A percentile compares a stretch with the other conserved stretches of the same genome.
phyloP scores from a whole-genome alignment of 2,888 invertebrate genomes.

The Aquatica leii region DNA sequence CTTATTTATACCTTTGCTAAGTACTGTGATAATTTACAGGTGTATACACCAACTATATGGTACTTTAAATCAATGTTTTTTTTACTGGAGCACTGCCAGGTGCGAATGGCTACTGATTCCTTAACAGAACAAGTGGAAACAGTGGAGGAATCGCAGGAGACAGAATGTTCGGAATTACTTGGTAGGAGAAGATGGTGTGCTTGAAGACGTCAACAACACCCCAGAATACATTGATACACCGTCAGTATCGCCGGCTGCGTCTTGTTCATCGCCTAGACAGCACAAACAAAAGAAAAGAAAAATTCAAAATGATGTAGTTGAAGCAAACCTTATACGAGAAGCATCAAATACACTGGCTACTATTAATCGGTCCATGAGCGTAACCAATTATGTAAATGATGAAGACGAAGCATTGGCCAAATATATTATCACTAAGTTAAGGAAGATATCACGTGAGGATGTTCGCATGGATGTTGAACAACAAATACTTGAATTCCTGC shows the following conservation, averaged over 20 bases:
- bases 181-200: background rate
- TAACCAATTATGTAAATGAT: background rate
- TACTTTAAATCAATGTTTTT: conserved; percentile 4
- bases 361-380: background rate
- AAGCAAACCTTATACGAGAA: conserved; percentile 11
- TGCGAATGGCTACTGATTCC: conserved; percentile 1
- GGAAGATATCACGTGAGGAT: background rate
- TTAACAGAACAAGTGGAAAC: conserved; percentile 5
- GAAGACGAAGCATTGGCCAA: conserved; percentile 9
- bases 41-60: conserved; percentile 5
- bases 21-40: background rate
- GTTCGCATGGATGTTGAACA: background rate
- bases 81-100: background rate
- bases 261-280: conserved; percentile 5
- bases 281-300: background rate
- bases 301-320: conserved; percentile 5
- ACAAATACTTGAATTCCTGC: background rate
- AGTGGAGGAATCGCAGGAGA: background rate
- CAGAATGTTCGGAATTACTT: conserved; percentile 1
- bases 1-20: background rate
- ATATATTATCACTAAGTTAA: conserved; percentile 1
- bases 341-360: conserved; percentile 7
- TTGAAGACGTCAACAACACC: too few species aligned
- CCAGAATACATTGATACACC: background rate
- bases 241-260: conserved; percentile 4